Conservation (phyloP, 2,888 invertebrate species). For the Eilema caniola region DNA sequence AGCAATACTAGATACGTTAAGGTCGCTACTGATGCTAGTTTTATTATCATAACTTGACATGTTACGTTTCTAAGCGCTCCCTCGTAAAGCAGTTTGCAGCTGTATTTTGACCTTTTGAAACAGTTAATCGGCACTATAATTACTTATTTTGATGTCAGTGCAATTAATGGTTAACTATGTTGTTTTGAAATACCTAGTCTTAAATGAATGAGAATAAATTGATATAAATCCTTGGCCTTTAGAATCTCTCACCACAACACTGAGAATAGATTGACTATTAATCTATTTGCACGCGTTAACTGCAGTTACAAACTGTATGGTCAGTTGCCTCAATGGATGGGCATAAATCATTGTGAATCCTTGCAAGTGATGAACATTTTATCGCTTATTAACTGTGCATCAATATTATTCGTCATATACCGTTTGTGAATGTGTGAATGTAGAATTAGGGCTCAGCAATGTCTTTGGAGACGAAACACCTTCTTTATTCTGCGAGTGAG, state of each 20-base stretch:
- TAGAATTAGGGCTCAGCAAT: no score
- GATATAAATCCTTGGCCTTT: conserved; percentile 11
- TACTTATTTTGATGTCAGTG: conserved; percentile 3
- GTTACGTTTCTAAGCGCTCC: background rate
- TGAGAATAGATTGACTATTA: background rate
- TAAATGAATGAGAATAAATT: conserved; percentile 6
- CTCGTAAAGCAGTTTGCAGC: background rate
- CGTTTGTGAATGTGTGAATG: no score
- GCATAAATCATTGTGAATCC: background rate
- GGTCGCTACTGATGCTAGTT: background rate
- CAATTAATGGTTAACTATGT: conserved; percentile 1
- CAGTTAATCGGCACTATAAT: background rate
- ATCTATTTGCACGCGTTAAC: background rate
- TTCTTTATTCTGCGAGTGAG: no score
- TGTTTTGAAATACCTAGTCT: conserved; percentile 6
- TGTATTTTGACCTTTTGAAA: background rate
- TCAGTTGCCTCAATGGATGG: no score
- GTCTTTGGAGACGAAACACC: no score
- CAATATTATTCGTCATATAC: no score
- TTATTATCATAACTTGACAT: background rate
- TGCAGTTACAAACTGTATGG: no score
- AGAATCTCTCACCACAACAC: background rate
- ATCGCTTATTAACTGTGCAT: background rate
- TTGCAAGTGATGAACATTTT: background rate
- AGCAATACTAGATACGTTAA: background rate